Percentiles rank a stretch among this genome's conserved stretches.
phyloP scores from a whole-genome alignment of 2,888 invertebrate genomes.

The Terebella lapidaria region DNA sequence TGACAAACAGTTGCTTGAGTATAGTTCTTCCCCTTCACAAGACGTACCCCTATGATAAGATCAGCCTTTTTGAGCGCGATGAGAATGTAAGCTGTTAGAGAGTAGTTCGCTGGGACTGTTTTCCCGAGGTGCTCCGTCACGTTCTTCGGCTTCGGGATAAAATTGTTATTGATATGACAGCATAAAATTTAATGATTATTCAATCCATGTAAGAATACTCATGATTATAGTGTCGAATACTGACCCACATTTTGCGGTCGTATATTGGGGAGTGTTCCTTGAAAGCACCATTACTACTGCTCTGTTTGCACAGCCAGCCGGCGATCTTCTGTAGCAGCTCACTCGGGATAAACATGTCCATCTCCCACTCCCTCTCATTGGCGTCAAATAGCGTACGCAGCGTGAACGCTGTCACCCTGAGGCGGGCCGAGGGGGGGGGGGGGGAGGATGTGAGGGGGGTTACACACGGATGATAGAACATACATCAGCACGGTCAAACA shows the following conservation, averaged over 20 bases:
- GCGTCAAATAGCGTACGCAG: slow-evolving; percentile 85
- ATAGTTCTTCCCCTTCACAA: no score
- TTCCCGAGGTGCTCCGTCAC: not conserved
- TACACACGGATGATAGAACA: no score
- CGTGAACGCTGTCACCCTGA: slow-evolving; percentile 86
- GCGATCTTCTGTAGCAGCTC: slow-evolving; percentile 78
- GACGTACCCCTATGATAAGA: slow-evolving; percentile 59
- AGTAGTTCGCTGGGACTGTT: slow-evolving; percentile 57
- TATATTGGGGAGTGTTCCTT: slow-evolving; percentile 67
- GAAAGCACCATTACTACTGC: slow-evolving; percentile 74
- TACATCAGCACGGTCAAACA: no score
- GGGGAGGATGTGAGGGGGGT: no score
- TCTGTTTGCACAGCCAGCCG: slow-evolving; percentile 83
- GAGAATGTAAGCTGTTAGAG: slow-evolving; percentile 87
- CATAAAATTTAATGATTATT: not conserved
- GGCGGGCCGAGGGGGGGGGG: no score
- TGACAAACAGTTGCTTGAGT: no score
- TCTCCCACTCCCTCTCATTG: slow-evolving; percentile 92
- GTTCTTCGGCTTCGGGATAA: not conserved
- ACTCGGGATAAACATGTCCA: slow-evolving; percentile 81
- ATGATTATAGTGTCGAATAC: no score
- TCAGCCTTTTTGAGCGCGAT: slow-evolving; percentile 64
- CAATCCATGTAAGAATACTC: not conserved
- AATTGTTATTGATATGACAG: not conserved
- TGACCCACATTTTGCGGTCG: slow-evolving; percentile 70